Evolutionary conservation across 2,113 vertebrate species (phyloP).

Genomic region (Casuarius casuarius): DNA sequence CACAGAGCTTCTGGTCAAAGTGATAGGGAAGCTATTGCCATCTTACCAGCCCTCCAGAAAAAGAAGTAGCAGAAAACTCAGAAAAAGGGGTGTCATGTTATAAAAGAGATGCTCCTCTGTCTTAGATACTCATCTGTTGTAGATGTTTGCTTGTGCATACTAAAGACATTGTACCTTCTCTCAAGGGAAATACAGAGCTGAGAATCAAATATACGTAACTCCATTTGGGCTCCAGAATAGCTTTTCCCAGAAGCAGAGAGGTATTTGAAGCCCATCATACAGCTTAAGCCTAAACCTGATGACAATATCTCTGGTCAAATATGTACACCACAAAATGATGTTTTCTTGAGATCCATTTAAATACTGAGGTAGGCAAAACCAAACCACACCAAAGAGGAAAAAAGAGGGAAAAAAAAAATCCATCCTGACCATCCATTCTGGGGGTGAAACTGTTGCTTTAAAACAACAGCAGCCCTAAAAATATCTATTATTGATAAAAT

Average conservation of each 20-base stretch:
- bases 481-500: background rate
- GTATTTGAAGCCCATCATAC: background rate
- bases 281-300: background rate
- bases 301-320: background rate
- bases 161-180: background rate
- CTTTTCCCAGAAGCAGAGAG: background rate
- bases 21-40: background rate
- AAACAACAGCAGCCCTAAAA: background rate
- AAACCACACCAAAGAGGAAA: background rate
- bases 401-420: background rate
- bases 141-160: background rate
- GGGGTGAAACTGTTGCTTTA: background rate
- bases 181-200: background rate
- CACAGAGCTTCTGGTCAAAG: accelerated
- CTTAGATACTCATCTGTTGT: background rate
- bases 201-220: background rate
- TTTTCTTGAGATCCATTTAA: background rate
- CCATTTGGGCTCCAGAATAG: background rate
- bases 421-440: background rate
- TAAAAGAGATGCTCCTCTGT: background rate
- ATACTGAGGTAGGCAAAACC: background rate
- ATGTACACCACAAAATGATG: background rate
- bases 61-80: background rate
- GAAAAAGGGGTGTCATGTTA: background rate
- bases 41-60: background rate